A percentile compares a stretch with the other conserved stretches of the same genome.
phyloP scores from a whole-genome alignment of 1,140 invertebrate species.

The Procambarus virginalis region DNA sequence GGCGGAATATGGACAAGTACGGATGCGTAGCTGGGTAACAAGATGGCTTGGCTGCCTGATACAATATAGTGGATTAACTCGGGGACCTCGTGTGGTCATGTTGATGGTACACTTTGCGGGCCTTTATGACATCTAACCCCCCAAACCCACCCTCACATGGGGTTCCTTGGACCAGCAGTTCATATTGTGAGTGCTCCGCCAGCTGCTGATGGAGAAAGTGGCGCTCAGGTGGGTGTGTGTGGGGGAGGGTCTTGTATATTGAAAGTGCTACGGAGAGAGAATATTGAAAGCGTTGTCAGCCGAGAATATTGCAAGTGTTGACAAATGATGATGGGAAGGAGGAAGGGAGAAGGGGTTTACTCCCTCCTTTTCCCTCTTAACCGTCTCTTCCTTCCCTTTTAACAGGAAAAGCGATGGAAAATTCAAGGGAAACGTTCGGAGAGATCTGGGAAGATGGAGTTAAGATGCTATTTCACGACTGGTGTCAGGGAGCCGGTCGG shows the following conservation, averaged over 20 bases:
- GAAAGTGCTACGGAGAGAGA: background rate
- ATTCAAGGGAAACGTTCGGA: no score
- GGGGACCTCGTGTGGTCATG: background rate
- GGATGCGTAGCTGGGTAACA: no score
- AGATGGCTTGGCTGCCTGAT: background rate
- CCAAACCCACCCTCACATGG: background rate
- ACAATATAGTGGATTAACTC: background rate
- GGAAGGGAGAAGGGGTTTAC: no score
- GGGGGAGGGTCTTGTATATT: no score
- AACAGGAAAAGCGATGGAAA: no score
- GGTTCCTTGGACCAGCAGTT: background rate
- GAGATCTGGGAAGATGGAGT: no score
- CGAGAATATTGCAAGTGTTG: background rate
- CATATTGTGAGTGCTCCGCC: conserved; percentile 1
- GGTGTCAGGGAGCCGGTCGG: no score
- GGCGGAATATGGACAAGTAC: no score
- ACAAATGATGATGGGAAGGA: background rate
- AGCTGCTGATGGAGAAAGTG: conserved; percentile 3
- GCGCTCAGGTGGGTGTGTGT: background rate
- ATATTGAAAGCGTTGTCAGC: no score
- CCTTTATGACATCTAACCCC: background rate
- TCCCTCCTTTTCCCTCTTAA: no score
- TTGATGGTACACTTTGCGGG: background rate
- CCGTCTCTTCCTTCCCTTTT: no score
- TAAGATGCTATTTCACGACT: no score